Conservation (phyloP, 2,888 invertebrate species). For the Periphyllus acericola region DNA sequence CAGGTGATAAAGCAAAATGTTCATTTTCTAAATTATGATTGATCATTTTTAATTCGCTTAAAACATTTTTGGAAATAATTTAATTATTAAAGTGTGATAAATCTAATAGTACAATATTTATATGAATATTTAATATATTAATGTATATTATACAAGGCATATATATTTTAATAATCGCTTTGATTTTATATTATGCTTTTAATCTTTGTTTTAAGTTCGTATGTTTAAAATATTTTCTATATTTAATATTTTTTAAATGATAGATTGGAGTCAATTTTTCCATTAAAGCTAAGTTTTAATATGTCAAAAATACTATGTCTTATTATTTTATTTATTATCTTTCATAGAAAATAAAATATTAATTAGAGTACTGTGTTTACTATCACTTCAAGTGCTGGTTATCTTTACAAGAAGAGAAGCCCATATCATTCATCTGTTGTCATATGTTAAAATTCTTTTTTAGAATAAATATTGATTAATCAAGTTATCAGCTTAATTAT, state of each 20-base stretch:
- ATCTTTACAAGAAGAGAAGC: too few relatives aligned
- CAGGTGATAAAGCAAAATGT: slow-evolving; percentile 17
- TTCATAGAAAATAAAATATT: neutral
- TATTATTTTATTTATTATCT: slow-evolving; percentile 10
- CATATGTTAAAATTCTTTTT: too few relatives aligned
- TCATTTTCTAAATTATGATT: slow-evolving; percentile 18
- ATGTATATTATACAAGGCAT: slow-evolving; percentile 31
- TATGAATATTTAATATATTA: slow-evolving; percentile 33
- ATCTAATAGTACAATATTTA: slow-evolving; percentile 55
- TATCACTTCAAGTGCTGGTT: too few relatives aligned
- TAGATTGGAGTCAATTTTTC: slow-evolving; percentile 34
- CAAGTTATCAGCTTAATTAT: too few relatives aligned
- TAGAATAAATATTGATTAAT: too few relatives aligned
- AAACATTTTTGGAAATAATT: slow-evolving; percentile 41
- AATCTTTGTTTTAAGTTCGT: slow-evolving; percentile 52
- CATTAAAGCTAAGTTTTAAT: slow-evolving; percentile 54
- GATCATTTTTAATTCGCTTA: slow-evolving; percentile 44
- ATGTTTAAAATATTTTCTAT: slow-evolving; percentile 58
- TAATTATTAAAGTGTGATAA: slow-evolving; percentile 49
- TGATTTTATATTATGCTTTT: slow-evolving; percentile 55
- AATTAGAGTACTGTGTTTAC: too few relatives aligned
- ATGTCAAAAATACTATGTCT: slow-evolving; percentile 21
- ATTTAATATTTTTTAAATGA: slow-evolving; percentile 54
- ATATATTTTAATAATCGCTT: slow-evolving; percentile 54
- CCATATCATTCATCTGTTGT: too few relatives aligned